Base-by-base conservation (phyloP, 1,140 invertebrate species). In the Zaprionus africanus region DNA sequence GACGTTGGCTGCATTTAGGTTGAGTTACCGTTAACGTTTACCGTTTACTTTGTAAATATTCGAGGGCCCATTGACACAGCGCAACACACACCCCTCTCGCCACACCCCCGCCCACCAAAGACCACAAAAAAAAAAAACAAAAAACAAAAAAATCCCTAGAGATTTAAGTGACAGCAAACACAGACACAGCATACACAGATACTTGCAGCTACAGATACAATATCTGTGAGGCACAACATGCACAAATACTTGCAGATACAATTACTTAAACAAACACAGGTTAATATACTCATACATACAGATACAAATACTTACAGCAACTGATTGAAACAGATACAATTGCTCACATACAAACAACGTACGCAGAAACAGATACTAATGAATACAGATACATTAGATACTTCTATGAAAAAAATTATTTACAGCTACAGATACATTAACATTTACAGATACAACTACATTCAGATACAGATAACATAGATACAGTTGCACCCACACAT, bases 21-120 rank as follows among this genome's bases (percentile, higher is more conserved):
- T 88, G 81, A 88, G 81, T 81, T 87, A 76, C 75, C 63, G 64
- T 87, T 86, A 69, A 76, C 76, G 69, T 77, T 80, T 74, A 69
- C 64, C 67, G 68, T 84, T 87, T 88, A 88, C 85, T 88, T 88
- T 90, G 84, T 90, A 88, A 88, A 88, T 88, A 88, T 88, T 88
- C 79, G 71, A 88, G 68, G 68, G 80, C 57, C 68, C 70, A 62
- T 63, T 57, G 56, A 57, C 43, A 36, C 63, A 53, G 31, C 17
- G 22, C 67, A 58, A 58, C 60, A 66, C 46, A 62, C 54, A 38
- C 60, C 34, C 31, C 49, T 46, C 54, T 22, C 11, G 34, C 38
- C 36, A 13, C 57, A 41, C 34, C 36, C 19, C 58, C 28, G 17
- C 24, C 68, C 61, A 15, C 63, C 53, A 64, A 51, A 49, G 43